Evolutionary conservation across 1,140 invertebrate genomes (phyloP).

Genomic region (Habropoda laboriosa): DNA sequence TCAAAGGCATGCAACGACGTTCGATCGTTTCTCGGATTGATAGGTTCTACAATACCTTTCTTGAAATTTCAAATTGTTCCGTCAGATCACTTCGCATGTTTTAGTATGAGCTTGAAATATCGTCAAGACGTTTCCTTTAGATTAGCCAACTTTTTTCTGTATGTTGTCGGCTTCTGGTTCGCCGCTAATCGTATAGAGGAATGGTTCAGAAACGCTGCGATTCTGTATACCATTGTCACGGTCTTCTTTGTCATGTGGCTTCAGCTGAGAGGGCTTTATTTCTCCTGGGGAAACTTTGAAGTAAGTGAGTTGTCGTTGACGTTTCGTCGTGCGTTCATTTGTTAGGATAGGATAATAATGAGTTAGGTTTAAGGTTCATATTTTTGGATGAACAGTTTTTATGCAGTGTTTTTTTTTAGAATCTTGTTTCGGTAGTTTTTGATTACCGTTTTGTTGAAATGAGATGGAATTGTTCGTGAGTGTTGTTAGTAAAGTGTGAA

Average conservation of each 20-base stretch:
- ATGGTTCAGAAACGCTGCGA: background rate
- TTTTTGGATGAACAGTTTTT: too few relatives aligned
- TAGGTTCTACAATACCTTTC: background rate
- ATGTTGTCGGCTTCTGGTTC: constrained; percentile 53
- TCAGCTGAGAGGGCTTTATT: constrained; percentile 42
- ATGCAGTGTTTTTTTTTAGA: too few relatives aligned
- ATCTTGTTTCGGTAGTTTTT: too few relatives aligned
- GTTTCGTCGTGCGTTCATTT: too few relatives aligned
- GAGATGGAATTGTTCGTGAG: too few relatives aligned
- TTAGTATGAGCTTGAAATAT: background rate
- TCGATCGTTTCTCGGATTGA: background rate
- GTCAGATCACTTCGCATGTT: background rate
- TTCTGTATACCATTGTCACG: constrained; percentile 32
- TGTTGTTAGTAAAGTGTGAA: too few relatives aligned
- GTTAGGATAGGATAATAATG: too few relatives aligned
- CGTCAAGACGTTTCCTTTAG: constrained; percentile 46
- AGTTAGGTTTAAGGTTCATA: too few relatives aligned
- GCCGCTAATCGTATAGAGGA: constrained; percentile 11
- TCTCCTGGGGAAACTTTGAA: constrained; percentile 46
- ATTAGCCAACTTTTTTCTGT: constrained; percentile 48
- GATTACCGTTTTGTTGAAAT: too few relatives aligned
- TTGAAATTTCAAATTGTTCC: background rate
- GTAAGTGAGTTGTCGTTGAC: too few relatives aligned
- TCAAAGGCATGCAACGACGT: background rate
- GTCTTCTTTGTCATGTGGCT: background rate